Evolutionary conservation across 2,888 invertebrate genomes (phyloP).

Genomic region (Eupithecia dodoneata): DNA sequence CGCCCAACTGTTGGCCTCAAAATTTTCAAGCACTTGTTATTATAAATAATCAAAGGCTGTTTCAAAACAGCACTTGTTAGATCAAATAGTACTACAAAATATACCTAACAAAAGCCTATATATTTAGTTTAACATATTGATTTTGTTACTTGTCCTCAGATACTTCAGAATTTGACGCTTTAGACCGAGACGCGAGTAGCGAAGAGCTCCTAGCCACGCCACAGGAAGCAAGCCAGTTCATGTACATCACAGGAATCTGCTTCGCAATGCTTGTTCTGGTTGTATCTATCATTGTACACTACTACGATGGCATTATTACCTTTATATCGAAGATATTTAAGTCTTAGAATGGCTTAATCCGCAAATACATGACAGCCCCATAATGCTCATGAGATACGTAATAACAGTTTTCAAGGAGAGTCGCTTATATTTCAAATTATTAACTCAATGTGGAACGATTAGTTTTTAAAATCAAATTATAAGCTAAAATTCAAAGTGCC

Average conservation of each 20-base stretch:
- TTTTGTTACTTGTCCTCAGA: slow-evolving; percentile 51
- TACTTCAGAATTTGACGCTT: slow-evolving; percentile 78
- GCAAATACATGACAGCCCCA: not conserved
- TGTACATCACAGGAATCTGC: slow-evolving; percentile 85
- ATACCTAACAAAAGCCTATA: no score
- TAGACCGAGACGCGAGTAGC: slow-evolving; percentile 79
- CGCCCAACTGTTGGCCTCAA: no score
- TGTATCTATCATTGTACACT: slow-evolving; percentile 86
- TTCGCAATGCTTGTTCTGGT: slow-evolving; percentile 86
- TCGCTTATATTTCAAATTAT: not conserved
- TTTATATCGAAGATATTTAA: slow-evolving; percentile 64
- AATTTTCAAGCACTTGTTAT: no score
- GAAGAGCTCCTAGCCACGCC: slow-evolving; percentile 81
- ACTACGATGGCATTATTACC: slow-evolving; percentile 68
- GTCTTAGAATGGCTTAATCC: slow-evolving; percentile 42
- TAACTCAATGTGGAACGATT: no score
- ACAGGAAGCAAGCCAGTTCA: slow-evolving; percentile 84
- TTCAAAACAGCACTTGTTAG: no score
- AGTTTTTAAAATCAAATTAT: no score
- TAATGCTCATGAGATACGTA: not conserved
- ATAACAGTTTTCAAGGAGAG: not conserved
- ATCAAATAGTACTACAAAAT: no score
- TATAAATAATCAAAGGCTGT: no score
- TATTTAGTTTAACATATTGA: not conserved
- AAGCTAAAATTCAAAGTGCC: not conserved